Evolutionary conservation across 1,140 invertebrate genomes (phyloP), one percentile per base, ranked within the genome.

Genomic region (Globodera ellingtonae): DNA sequence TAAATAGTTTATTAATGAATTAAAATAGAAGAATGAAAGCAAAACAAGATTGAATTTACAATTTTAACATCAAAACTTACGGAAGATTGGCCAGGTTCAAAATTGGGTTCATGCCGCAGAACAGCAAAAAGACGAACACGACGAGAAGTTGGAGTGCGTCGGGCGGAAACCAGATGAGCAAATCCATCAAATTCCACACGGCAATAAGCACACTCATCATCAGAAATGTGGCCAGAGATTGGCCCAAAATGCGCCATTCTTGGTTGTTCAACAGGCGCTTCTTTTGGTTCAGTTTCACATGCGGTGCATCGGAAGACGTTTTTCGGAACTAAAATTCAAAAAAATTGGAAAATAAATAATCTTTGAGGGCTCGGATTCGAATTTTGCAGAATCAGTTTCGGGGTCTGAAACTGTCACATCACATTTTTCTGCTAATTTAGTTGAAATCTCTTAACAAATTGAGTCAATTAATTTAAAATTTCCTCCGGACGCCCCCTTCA

Each of bases 51-150:
- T 59, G 4, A 62, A 62, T n/a, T 62, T 18, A 62, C 13, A 70
- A n/a, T 69, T 69, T 35, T 3, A 9, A 0, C 35, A 6, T n/a
- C 18, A 70, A 47, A 44, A 44, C 67, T 44, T 47, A 70, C 67
- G 67, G 67, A 47, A 44, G 24, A 44, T n/a, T 70, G 46, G 9
- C 7, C 67, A 70, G 6, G 35, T 44, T 24, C 35, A 70, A 47
- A 47, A 70, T 70, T 70, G 67, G 67, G 24, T 70, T 70, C n/a
- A 70, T 70, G 67, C 67, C 67, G 35, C 67, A 70, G 67, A 35
- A 70, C 35, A 70, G 35, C 67, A 70, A 70, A 47, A 70, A 70
- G 67, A 47, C 4, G 35, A 70, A 35, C 8, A 44, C 35, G n/a
- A 0, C 15, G 46, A 70, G 67, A 9, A 70, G 9, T 6, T 10